Evolutionary conservation across 2,797 vertebrate genomes (phyloP).

Genomic region (Acanthiza pusilla): DNA sequence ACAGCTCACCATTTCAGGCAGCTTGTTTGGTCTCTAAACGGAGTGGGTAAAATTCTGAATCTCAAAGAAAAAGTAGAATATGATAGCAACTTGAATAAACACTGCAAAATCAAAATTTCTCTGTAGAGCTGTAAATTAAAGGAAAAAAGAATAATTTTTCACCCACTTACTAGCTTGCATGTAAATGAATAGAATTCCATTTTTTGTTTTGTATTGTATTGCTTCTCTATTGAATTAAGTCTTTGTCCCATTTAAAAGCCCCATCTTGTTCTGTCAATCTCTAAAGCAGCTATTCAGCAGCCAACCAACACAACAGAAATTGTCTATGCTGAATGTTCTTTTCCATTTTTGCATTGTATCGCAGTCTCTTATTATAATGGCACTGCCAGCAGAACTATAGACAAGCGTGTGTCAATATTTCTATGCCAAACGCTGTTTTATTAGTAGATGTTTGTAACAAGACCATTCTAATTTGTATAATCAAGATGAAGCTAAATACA

Average conservation of each 20-base stretch:
- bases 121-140: conserved; percentile 14
- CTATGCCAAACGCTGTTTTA: conserved; percentile 38
- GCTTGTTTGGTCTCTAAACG: conserved; percentile 2
- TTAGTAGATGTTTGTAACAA: conserved; percentile 52
- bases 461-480: conserved; percentile 46
- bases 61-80: conserved; percentile 37
- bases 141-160: conserved; percentile 41
- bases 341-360: conserved; percentile 33
- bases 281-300: conserved; percentile 56
- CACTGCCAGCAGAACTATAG: conserved; percentile 26
- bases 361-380: conserved; percentile 10
- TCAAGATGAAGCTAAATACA: conserved; percentile 48
- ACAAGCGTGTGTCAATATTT: conserved; percentile 34
- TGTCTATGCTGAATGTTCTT: conserved; percentile 16
- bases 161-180: conserved; percentile 52
- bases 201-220: conserved; percentile 60
- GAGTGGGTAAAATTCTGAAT: conserved; percentile 27
- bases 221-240: conserved; percentile 64
- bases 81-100: conserved; percentile 22
- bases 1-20: background rate
- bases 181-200: conserved; percentile 52
- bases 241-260: conserved; percentile 63
- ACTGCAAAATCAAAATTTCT: conserved; percentile 19
- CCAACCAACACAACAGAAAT: conserved; percentile 36
- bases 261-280: conserved; percentile 59